phyloP scores from a whole-genome alignment of 2,113 vertebrate genomes.

The Brachyistius frenatus region DNA sequence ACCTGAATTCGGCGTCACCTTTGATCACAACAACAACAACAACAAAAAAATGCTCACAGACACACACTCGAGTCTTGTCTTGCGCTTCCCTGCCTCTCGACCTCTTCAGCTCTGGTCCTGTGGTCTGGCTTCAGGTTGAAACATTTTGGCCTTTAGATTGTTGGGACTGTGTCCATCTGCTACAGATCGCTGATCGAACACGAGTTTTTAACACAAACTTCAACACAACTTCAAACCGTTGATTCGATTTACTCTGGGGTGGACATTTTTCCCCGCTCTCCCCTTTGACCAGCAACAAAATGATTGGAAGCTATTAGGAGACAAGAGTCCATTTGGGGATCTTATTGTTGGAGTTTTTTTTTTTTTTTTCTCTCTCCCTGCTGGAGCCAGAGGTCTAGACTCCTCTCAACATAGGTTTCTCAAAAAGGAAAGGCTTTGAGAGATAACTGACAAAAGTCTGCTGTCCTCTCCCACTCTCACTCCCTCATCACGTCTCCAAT shows the following conservation, averaged over 20 bases:
- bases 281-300: conserved; percentile 32
- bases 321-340: conserved; percentile 45
- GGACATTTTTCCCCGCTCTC: conserved; percentile 23
- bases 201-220: conserved; percentile 48
- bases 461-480: background rate
- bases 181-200: conserved; percentile 52
- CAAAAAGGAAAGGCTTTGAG: conserved; percentile 25
- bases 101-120: background rate
- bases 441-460: conserved; percentile 30
- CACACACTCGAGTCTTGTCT: background rate
- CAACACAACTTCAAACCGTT: conserved; percentile 46
- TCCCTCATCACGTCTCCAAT: conserved; percentile 13
- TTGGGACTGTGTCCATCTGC: conserved; percentile 38
- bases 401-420: conserved; percentile 37
- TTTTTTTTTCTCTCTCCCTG: conserved; percentile 27
- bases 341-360: conserved; percentile 35
- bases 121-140: conserved; percentile 14
- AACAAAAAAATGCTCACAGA: background rate
- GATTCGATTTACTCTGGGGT: conserved; percentile 47
- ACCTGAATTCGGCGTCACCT: conserved; percentile 3
- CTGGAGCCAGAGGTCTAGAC: conserved; percentile 15
- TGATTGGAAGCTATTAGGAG: conserved; percentile 55
- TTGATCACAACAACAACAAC: conserved; percentile 12
- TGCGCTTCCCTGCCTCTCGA: background rate
- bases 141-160: conserved; percentile 19